Evolutionary conservation across 92 coral and sea anemone genomes (phyloP).

Genomic region (Phenganax stokvisi): DNA sequence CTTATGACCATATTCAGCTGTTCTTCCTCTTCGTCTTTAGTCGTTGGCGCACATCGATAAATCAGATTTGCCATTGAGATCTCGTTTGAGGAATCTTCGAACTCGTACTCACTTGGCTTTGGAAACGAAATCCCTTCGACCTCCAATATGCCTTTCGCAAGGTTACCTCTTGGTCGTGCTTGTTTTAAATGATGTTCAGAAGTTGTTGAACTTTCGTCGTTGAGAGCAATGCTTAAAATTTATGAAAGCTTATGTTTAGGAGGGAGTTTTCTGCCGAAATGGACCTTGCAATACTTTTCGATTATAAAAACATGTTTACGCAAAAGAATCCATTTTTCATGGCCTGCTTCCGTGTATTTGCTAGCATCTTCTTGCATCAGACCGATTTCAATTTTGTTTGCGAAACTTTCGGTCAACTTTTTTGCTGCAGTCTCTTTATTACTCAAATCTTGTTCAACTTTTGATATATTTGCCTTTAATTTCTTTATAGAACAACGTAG

Average conservation of each 20-base stretch:
- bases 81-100: not conserved
- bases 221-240: conserved; percentile 38
- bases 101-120: not conserved
- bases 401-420: conserved; percentile 42
- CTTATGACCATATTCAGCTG: conserved; percentile 41
- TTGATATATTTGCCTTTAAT: conserved; percentile 45
- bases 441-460: conserved; percentile 44
- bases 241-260: conserved; percentile 39
- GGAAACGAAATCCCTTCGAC: conserved; percentile 49
- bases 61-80: not conserved
- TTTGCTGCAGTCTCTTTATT: conserved; percentile 29
- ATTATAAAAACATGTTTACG: conserved; percentile 26
- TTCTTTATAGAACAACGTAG: conserved; percentile 30
- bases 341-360: conserved; percentile 26
- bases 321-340: conserved; percentile 10
- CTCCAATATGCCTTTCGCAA: conserved; percentile 47
- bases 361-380: conserved; percentile 40
- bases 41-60: conserved; percentile 38
- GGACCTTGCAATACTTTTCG: conserved; percentile 23
- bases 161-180: conserved; percentile 27
- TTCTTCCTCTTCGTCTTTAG: conserved; percentile 43
- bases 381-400: conserved; percentile 38
- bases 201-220: conserved; percentile 13
- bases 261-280: conserved; percentile 31
- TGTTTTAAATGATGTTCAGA: not conserved